Percentiles rank a stretch among this genome's conserved stretches.
Evolutionary conservation across 1,140 invertebrate species (phyloP).

Genomic region (Trichonephila clavata): DNA sequence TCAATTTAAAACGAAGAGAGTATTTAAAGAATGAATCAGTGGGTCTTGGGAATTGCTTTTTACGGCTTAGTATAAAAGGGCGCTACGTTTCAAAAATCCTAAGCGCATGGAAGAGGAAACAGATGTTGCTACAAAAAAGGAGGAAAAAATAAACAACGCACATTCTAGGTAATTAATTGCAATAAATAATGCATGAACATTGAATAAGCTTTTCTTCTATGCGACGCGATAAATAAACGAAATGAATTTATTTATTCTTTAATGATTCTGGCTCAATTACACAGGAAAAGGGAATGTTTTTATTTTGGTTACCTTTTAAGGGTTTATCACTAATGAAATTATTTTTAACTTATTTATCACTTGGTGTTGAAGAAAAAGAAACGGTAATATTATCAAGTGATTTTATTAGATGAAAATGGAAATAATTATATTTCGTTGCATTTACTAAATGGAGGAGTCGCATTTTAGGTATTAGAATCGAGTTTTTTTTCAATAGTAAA

Average conservation of each 20-base stretch:
- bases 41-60: constrained; percentile 26
- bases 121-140: constrained; percentile 43
- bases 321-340: constrained; percentile 43
- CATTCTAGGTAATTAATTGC: constrained; percentile 50
- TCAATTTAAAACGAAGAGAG: neutral
- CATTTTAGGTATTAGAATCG: neutral
- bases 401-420: constrained; percentile 24
- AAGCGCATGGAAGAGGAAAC: constrained; percentile 12
- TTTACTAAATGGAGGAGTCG: neutral
- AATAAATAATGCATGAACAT: constrained; percentile 58
- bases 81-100: constrained; percentile 4
- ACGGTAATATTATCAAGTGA: neutral
- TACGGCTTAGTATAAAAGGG: neutral
- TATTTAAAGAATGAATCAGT: constrained; percentile 26
- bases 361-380: neutral
- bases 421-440: neutral
- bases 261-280: constrained; percentile 51
- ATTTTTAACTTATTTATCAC: constrained; percentile 51
- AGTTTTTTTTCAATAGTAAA: neutral
- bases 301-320: neutral
- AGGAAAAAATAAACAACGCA: constrained; percentile 49
- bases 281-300: neutral
- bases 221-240: constrained; percentile 24
- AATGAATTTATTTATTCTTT: constrained; percentile 54
- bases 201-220: constrained; percentile 34